phyloP scores from a whole-genome alignment of 2,113 vertebrate species.

The Pontoporia blainvillei region DNA sequence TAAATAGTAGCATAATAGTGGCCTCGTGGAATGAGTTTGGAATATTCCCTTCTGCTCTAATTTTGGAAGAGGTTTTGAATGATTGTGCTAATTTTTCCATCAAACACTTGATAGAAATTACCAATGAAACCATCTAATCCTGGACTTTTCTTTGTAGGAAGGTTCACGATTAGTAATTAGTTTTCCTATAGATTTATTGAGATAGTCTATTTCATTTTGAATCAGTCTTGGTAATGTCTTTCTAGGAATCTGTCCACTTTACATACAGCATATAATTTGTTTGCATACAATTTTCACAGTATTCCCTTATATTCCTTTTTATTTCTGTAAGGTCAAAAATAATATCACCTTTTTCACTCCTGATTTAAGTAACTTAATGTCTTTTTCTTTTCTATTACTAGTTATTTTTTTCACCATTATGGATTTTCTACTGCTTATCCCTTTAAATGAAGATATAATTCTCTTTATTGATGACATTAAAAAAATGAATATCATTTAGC shows the following conservation, averaged over 20 bases:
- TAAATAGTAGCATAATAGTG: background rate
- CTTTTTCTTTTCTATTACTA: background rate
- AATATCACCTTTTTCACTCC: background rate
- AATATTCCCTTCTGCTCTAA: background rate
- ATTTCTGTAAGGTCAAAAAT: background rate
- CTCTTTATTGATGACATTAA: background rate
- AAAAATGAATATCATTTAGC: background rate
- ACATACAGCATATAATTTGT: background rate
- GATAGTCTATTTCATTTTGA: background rate
- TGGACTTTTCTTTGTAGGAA: background rate
- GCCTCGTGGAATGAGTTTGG: background rate
- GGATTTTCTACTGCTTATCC: background rate
- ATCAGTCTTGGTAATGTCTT: background rate
- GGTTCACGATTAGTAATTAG: background rate
- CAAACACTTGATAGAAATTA: background rate
- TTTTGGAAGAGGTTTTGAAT: background rate
- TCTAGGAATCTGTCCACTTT: background rate
- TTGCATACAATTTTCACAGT: background rate
- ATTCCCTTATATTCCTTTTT: background rate
- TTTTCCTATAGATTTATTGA: background rate
- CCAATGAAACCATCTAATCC: background rate
- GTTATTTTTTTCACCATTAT: background rate
- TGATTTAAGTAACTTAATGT: background rate
- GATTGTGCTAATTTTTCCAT: background rate
- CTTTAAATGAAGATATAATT: background rate